These are phyloP conservation scores for Oryzias melastigma DNA, from an alignment of 2,113 vertebrate genomes.

Conservation along the genomic window DNA sequence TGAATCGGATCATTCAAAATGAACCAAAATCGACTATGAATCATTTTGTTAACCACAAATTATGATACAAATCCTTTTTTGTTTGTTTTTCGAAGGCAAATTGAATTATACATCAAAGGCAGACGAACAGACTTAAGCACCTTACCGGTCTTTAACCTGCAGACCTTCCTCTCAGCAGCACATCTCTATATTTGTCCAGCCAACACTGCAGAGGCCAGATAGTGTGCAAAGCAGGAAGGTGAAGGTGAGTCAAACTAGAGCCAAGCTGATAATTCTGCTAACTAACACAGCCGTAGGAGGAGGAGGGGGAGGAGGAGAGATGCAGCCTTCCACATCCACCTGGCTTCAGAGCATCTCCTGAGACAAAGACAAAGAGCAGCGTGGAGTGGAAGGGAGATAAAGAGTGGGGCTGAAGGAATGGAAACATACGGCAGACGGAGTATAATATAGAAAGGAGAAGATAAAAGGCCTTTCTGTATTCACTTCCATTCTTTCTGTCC, in stretches of 20 bases:
- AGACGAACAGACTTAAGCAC: conserved; percentile 12
- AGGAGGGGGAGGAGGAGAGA: neutral
- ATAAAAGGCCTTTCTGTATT: conserved; percentile 64
- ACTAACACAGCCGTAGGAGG: conserved; percentile 29
- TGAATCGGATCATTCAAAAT: too few relatives aligned
- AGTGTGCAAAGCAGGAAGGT: conserved; percentile 15
- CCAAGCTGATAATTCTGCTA: conserved; percentile 60
- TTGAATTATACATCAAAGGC: conserved; percentile 24
- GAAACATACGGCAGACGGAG: conserved; percentile 49
- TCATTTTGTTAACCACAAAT: too few relatives aligned
- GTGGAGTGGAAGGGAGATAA: conserved; percentile 26
- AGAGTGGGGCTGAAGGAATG: conserved; percentile 36
- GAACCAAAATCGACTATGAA: too few relatives aligned
- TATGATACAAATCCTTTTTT: neutral
- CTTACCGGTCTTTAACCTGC: conserved; percentile 39
- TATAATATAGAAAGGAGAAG: conserved; percentile 56
- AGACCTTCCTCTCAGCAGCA: conserved; percentile 13
- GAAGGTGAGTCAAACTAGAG: conserved; percentile 46
- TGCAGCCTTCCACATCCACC: conserved; percentile 33
- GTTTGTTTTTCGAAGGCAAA: conserved; percentile 12
- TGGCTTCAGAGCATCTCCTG: conserved; percentile 34
- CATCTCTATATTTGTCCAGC: conserved; percentile 25
- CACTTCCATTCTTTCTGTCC: conserved; percentile 43
- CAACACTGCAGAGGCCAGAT: conserved; percentile 26
- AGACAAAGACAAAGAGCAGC: conserved; percentile 34